These are phyloP conservation scores for Rhogogaster chlorosoma DNA, from an alignment of 2,888 invertebrate genomes.

Conservation along the genomic window DNA sequence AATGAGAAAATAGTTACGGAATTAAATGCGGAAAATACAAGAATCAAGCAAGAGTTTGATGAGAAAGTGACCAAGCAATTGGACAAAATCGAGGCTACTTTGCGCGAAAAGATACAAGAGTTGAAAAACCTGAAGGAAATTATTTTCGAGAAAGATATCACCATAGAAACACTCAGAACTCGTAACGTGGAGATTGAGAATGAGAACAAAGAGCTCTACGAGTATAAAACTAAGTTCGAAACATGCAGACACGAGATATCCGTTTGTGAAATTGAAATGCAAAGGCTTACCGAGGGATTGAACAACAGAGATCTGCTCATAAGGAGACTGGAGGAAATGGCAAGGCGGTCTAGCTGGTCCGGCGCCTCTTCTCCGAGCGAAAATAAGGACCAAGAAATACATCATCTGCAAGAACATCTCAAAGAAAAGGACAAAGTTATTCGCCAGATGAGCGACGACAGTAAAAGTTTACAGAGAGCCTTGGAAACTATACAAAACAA, in stretches of 20 bases:
- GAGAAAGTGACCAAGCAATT: constrained; percentile 80
- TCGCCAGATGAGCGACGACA: constrained; percentile 81
- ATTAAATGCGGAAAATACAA: constrained; percentile 80
- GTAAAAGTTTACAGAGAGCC: constrained; percentile 80
- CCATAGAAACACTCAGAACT: constrained; percentile 68
- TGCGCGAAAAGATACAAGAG: constrained; percentile 79
- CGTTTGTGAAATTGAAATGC: constrained; percentile 66
- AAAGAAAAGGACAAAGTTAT: constrained; percentile 82
- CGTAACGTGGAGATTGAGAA: constrained; percentile 71
- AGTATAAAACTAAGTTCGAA: constrained; percentile 79
- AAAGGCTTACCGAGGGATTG: constrained; percentile 69
- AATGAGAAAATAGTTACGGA: constrained; percentile 81
- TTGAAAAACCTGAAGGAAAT: constrained; percentile 78
- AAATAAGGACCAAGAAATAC: constrained; percentile 79
- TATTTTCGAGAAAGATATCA: constrained; percentile 68
- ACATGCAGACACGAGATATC: constrained; percentile 63
- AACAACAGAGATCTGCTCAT: constrained; percentile 71
- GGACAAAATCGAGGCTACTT: constrained; percentile 79
- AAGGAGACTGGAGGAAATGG: constrained; percentile 71
- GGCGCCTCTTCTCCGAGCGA: constrained; percentile 67
- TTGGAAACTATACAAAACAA: constrained; percentile 79
- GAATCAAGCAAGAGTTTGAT: constrained; percentile 79
- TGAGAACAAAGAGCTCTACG: constrained; percentile 70
- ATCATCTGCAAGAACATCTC: constrained; percentile 80
- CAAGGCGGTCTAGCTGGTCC: constrained; percentile 66